Base-by-base conservation (phyloP, 2,888 invertebrate genomes). In the Ypsolopha sequella region DNA sequence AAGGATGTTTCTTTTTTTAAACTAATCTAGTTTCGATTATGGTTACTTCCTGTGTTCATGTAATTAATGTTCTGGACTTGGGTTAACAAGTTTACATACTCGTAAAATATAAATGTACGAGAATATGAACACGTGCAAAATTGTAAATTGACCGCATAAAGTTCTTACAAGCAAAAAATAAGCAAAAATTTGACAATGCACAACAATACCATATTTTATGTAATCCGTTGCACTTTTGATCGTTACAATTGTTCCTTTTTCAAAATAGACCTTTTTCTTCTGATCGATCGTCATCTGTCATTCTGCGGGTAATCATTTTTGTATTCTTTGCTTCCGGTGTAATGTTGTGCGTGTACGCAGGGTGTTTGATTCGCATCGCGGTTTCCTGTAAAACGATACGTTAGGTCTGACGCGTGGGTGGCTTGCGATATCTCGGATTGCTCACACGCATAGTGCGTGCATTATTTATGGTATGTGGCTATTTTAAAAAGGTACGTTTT, bases 381-480 rank as follows among this genome's bases (percentile, higher is more conserved):
- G 72, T 75, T 80, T 84, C 85, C 85, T 81, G 84, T 84, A 81
- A 85, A 67, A 61, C 56, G 71, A 80, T 73, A 80, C 70, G 41
- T 10, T 58, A 55, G 58, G 60, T 61, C 66, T 65, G 65, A 59
- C 59, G 65, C 68, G 73, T 77, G 77, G 78, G 77, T 76, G 74
- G 75, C 58, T 66, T 63, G 53, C 62, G 60, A 61, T 59, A 62
- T 72, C 72, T 78, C 75, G 58, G 61, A 65, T 79, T 76, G 61
- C 75, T 68, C 58, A 56, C 57, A 59, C 60, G 39, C 48, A 51
- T 45, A 51, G 45, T 46, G 49, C 41, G 50, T 41, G 48, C 53
- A 13, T 47, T 47, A 47, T 47, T 7, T 6, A 14, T 4, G 24
- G 39, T 8, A 13, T 39, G 45, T 55, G n/a, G n/a, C n/a, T n/a